Evolutionary conservation across 2,113 vertebrate genomes (phyloP).

Genomic region (Poicephalus meyeri): DNA sequence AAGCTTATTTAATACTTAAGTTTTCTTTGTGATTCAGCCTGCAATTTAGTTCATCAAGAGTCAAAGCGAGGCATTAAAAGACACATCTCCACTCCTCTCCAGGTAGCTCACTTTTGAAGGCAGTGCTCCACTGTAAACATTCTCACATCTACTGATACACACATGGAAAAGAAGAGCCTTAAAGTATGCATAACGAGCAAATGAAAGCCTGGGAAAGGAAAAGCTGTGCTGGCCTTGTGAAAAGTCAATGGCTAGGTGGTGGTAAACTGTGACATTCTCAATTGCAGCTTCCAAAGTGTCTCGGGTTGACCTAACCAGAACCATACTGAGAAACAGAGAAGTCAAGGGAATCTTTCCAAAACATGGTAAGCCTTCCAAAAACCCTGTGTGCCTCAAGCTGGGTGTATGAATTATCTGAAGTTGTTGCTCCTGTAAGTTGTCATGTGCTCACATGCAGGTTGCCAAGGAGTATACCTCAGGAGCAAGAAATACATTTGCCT

Average conservation of each 20-base stretch:
- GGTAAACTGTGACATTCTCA: background rate
- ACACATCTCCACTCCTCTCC: background rate
- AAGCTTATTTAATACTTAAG: background rate
- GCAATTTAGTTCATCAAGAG: background rate
- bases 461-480: background rate
- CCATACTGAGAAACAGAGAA: background rate
- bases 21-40: background rate
- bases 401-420: background rate
- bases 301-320: background rate
- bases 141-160: background rate
- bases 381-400: background rate
- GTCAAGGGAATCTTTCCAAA: background rate
- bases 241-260: background rate
- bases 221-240: background rate
- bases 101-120: background rate
- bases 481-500: background rate
- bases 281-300: background rate
- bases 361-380: background rate
- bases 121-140: background rate
- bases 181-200: accelerated
- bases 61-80: background rate
- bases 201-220: background rate
- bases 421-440: background rate
- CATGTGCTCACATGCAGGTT: background rate
- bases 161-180: background rate